These are phyloP conservation scores for Drosophila acutilabella DNA, from an alignment of 2,888 invertebrate genomes.

Conservation along the genomic window DNA sequence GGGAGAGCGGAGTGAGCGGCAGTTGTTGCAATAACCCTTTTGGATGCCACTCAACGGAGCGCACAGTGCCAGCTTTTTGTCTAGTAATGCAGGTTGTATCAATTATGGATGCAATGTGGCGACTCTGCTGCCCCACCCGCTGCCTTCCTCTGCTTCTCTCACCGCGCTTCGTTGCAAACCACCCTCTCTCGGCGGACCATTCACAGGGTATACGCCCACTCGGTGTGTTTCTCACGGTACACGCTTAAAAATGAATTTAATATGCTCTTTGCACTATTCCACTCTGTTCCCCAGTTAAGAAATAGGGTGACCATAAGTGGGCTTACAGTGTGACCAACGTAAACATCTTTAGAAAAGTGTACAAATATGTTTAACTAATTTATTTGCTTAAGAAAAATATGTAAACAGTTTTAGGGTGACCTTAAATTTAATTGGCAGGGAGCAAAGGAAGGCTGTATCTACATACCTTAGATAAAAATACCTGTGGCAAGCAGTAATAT, in stretches of 20 bases:
- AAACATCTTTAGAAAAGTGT: not conserved
- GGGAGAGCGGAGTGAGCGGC: not conserved
- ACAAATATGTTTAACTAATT: not conserved
- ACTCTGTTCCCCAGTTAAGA: constrained; percentile 13
- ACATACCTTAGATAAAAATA: too few species aligned
- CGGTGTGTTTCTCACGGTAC: constrained; percentile 68
- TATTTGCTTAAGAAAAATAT: not conserved
- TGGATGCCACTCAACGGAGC: constrained; percentile 42
- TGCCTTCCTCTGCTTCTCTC: not conserved
- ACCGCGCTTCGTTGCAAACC: not conserved
- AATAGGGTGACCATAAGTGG: constrained; percentile 13
- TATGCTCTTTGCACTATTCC: constrained; percentile 60
- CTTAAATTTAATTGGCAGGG: not conserved
- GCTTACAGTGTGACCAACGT: not conserved
- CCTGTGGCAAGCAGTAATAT: too few species aligned
- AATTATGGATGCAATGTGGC: constrained; percentile 61
- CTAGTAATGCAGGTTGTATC: constrained; percentile 71
- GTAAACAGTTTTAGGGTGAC: not conserved
- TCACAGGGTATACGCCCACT: constrained; percentile 54
- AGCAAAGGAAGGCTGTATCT: too few species aligned
- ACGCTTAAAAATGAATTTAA: constrained; percentile 68
- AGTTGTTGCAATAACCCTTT: constrained; percentile 27
- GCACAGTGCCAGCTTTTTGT: constrained; percentile 42
- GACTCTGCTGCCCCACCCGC: not conserved
- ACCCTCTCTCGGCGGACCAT: not conserved